Evolutionary conservation across 2,113 vertebrate species (phyloP), one percentile per base, ranked within the genome.

Genomic region (Gymnocephalus cernua): DNA sequence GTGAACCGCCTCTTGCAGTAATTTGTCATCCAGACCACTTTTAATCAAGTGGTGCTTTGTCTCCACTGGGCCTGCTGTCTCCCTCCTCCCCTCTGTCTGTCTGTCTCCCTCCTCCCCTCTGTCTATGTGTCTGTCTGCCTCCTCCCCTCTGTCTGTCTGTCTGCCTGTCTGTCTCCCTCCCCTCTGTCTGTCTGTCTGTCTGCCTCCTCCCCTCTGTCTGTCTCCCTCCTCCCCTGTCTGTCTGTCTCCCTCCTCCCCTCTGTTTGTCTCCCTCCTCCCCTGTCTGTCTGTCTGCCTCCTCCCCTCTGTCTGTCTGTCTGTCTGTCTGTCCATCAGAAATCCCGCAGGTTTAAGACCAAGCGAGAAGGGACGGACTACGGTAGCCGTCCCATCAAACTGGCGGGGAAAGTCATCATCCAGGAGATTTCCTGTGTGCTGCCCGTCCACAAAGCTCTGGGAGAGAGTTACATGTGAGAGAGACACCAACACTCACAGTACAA

Each of bases 361-460:
- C 94, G 98, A 0, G 98, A 99, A 66, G 98, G 96, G 35, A 90
- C 92, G 0, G 98, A 99, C 84, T 93, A 95, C 67, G 83, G 92
- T 83, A 97, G 91, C 85, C 95, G 97, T 58, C 96, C 97, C 0
- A 97, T 99, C 92, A 99, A 99, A 93, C 96, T 98, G 38, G 97
- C 98, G 0, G 98, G 98, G 1, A 99, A 99, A 63, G 98, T 99
- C 53, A 97, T 99, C 94, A 96, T 99, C 89, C 98, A 99, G 86
- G 97, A 99, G 78, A 96, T 98, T 68, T 97, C 97, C 2, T 97
- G 97, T 80, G 96, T 99, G 83, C 96, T 99, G 70, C 97, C 98
- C 0, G 97, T 99, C 57, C 97, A 99, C 94, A 98, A 98, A 67
- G 87, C 94, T 0, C 92, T 99, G 80, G 98, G 98, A 50, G 98